Evolutionary conservation across 2,113 vertebrate genomes (phyloP).

Genomic region (Scopus umbretta): DNA sequence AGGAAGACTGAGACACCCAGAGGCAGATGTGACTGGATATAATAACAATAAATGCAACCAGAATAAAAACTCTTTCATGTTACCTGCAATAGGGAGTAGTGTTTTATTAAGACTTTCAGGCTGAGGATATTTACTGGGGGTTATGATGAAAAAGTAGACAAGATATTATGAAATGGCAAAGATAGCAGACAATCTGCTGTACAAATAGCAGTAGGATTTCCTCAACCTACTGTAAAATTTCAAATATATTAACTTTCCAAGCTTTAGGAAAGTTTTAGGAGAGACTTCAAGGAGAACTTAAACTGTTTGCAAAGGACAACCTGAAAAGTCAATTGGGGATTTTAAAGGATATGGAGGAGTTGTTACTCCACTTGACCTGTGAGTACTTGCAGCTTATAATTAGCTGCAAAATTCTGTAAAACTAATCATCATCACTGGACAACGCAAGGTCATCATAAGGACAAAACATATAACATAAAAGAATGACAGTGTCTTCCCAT

Average conservation of each 20-base stretch:
- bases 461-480: neutral
- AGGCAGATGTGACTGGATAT: neutral
- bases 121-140: neutral
- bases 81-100: neutral
- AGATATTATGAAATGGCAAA: neutral
- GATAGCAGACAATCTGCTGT: neutral
- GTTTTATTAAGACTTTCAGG: neutral
- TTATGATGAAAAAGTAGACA: neutral
- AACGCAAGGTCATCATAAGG: neutral
- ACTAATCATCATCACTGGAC: neutral
- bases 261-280: neutral
- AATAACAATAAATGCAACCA: neutral
- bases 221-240: neutral
- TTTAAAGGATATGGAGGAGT: neutral
- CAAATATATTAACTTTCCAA: neutral
- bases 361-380: neutral
- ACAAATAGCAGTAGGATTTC: constrained; percentile 1
- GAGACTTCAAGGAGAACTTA: neutral
- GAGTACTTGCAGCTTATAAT: neutral
- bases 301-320: neutral
- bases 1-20: neutral
- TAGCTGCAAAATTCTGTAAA: neutral
- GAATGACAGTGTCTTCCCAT: neutral
- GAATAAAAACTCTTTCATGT: neutral
- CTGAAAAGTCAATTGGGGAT: neutral